phyloP scores from a whole-genome alignment of 2,797 vertebrate genomes.

The Xerus rutilus region DNA sequence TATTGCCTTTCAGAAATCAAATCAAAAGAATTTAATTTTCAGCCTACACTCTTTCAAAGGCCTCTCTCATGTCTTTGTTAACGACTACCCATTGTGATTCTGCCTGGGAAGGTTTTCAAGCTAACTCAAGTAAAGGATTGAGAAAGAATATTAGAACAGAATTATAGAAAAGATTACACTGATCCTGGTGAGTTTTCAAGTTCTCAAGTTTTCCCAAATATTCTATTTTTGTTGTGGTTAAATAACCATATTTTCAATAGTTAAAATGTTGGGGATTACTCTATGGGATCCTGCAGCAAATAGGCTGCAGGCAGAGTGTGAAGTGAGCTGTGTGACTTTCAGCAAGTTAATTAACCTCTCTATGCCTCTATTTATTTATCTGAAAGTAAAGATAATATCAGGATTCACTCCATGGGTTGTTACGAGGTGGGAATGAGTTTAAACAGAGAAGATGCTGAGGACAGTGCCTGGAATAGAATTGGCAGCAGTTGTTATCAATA shows the following conservation, averaged over 20 bases:
- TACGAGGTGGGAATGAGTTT: neutral
- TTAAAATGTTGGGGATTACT: neutral
- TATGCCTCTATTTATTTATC: neutral
- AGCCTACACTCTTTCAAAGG: neutral
- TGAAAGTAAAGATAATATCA: neutral
- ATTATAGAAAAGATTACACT: neutral
- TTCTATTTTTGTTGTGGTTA: neutral
- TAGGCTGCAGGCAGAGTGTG: neutral
- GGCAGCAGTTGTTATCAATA: neutral
- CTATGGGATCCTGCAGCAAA: neutral
- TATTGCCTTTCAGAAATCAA: neutral
- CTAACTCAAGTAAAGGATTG: neutral
- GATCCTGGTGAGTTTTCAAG: neutral
- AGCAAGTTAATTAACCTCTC: neutral
- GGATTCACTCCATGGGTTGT: neutral
- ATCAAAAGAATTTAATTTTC: neutral
- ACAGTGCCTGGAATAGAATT: neutral
- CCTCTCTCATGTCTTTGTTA: neutral
- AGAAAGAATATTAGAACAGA: neutral
- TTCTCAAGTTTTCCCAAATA: neutral
- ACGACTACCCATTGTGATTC: neutral
- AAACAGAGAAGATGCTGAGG: too few species aligned
- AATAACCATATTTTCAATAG: neutral
- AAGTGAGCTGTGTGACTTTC: neutral
- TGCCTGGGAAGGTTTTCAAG: neutral